These are phyloP conservation scores for Watersipora subatra DNA, from an alignment of 1,140 invertebrate species.

Conservation along the genomic window DNA sequence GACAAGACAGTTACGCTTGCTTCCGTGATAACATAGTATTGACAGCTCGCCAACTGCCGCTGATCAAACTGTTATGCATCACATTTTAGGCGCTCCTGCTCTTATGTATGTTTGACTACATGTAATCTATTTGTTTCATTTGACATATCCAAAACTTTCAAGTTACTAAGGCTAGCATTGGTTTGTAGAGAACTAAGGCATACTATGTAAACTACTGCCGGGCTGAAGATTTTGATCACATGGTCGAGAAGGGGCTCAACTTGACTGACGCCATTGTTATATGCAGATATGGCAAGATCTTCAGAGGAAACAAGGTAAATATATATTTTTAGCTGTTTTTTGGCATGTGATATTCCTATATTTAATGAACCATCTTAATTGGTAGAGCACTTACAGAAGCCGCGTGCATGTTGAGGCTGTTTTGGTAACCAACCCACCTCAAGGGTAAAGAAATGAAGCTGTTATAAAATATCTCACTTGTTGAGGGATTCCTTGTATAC, in stretches of 20 bases:
- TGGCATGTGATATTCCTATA: no score
- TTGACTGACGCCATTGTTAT: conserved; percentile 40
- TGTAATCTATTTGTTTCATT: no score
- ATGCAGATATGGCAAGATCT: conserved; percentile 43
- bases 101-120: no score
- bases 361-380: no score
- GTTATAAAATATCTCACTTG: neutral
- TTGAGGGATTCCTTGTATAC: neutral
- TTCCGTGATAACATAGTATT: no score
- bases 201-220: conserved; percentile 45
- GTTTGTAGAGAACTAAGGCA: neutral
- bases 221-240: conserved; percentile 40
- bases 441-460: neutral
- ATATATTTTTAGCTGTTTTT: neutral
- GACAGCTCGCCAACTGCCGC: no score
- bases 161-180: no score
- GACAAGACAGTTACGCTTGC: no score
- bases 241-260: conserved; percentile 29
- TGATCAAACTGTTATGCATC: neutral
- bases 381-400: no score
- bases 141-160: no score
- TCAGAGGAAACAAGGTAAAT: conserved; percentile 41
- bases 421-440: neutral
- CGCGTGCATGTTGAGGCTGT: no score
- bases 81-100: neutral